Evolutionary conservation across 2,888 invertebrate species (phyloP).

Genomic region (Patella pellucida): DNA sequence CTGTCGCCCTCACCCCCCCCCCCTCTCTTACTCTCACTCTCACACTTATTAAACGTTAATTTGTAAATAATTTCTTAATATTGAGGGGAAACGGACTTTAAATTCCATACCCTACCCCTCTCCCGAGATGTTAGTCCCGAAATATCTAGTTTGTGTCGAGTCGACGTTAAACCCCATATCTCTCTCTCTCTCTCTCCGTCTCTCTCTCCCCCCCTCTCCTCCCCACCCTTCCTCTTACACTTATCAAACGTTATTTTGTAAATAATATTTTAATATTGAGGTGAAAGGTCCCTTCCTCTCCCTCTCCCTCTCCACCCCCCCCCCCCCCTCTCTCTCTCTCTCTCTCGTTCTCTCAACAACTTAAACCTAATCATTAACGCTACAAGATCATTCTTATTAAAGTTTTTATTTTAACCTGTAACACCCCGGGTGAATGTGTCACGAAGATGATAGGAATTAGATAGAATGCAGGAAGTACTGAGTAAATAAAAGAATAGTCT

Average conservation of each 20-base stretch:
- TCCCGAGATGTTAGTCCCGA: no score
- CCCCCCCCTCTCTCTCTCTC: slow-evolving; percentile 14
- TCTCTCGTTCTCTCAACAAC: neutral
- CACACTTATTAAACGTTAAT: no score
- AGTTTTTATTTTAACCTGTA: neutral
- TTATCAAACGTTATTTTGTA: slow-evolving; percentile 1
- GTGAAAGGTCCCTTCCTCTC: neutral
- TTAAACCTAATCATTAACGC: neutral
- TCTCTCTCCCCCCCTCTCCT: slow-evolving; percentile 12
- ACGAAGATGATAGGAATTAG: no score
- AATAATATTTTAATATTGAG: neutral
- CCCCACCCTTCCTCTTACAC: no score
- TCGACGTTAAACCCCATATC: neutral
- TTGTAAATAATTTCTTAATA: slow-evolving; percentile 6
- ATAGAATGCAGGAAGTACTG: no score
- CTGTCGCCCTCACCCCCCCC: slow-evolving; percentile 12
- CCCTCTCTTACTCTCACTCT: no score
- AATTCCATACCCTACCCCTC: no score
- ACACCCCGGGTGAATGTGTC: neutral
- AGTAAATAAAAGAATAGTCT: no score
- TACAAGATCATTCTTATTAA: neutral
- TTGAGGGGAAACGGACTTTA: neutral
- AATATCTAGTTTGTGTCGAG: no score
- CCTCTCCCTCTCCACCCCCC: slow-evolving; percentile 17
- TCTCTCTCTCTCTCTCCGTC: slow-evolving; percentile 15